Conservation (phyloP, 2,797 vertebrate species). For the Clarias platycephalus region DNA sequence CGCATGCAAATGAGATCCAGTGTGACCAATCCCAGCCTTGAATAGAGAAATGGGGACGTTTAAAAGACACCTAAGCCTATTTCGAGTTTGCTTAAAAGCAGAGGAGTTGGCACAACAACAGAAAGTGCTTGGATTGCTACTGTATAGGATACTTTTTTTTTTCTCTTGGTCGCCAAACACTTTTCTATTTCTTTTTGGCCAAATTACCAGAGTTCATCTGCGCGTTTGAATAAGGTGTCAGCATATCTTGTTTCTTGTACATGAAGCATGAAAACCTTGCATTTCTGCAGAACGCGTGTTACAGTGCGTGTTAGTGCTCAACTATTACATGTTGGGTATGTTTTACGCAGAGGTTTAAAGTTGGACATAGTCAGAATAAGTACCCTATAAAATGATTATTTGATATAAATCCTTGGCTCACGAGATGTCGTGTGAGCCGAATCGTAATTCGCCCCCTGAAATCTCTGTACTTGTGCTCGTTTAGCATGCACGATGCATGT, state of each 20-base stretch:
- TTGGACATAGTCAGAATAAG: background rate
- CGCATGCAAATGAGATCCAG: conserved; percentile 87
- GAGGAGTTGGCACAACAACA: conserved; percentile 64
- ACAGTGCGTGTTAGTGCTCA: background rate
- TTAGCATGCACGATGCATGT: conserved; percentile 82
- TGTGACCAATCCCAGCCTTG: conserved; percentile 74
- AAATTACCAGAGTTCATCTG: background rate
- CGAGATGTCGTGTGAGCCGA: conserved; percentile 75
- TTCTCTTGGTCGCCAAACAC: background rate
- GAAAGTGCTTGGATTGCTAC: conserved; percentile 66
- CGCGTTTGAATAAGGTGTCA: no score
- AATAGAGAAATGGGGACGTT: conserved; percentile 64
- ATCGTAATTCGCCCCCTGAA: conserved; percentile 72
- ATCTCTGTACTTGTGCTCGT: conserved; percentile 63
- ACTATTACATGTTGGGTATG: no score
- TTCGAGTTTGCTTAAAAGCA: conserved; percentile 72
- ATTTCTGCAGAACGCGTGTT: background rate
- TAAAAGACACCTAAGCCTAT: conserved; percentile 74
- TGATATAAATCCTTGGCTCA: conserved; percentile 57
- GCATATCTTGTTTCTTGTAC: background rate
- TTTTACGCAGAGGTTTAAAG: background rate
- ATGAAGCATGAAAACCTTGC: background rate
- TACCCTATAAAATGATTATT: background rate
- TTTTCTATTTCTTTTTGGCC: no score
- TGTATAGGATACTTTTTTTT: background rate